Evolutionary conservation across 2,888 invertebrate genomes (phyloP).

Genomic region (Acrobasis suavella): DNA sequence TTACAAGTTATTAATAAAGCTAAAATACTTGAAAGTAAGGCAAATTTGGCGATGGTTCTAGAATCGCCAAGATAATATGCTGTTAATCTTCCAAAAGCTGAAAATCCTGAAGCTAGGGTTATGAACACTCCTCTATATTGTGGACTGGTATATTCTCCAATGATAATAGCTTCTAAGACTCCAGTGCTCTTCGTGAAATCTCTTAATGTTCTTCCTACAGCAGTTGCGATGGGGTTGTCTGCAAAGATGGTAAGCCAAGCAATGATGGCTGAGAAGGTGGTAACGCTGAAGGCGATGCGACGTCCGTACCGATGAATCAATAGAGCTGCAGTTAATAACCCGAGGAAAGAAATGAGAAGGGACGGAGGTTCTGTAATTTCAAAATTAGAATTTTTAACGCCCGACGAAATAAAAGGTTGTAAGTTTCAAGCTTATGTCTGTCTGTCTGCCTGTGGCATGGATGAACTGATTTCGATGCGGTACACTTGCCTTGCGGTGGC

Average conservation of each 20-base stretch:
- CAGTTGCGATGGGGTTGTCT: slow-evolving; percentile 31
- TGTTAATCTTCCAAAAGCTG: slow-evolving; percentile 42
- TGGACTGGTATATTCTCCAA: slow-evolving; percentile 55
- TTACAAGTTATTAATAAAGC: slow-evolving; percentile 53
- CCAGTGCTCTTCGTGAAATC: slow-evolving; percentile 72
- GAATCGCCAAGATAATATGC: slow-evolving; percentile 42
- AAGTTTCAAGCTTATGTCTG: too few species aligned
- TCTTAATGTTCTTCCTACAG: slow-evolving; percentile 43
- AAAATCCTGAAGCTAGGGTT: slow-evolving; percentile 43
- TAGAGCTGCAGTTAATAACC: background rate
- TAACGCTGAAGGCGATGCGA: slow-evolving; percentile 41
- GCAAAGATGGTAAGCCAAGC: slow-evolving; percentile 49
- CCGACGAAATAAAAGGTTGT: too few species aligned
- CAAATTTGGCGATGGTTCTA: slow-evolving; percentile 39
- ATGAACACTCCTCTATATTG: slow-evolving; percentile 50
- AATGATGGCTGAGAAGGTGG: slow-evolving; percentile 47
- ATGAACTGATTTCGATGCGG: too few species aligned
- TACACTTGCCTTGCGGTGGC: too few species aligned
- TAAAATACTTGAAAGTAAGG: slow-evolving; percentile 35
- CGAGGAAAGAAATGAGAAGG: background rate
- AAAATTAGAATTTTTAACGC: background rate
- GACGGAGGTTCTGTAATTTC: background rate
- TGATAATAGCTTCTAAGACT: slow-evolving; percentile 47
- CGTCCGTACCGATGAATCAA: slow-evolving; percentile 53
- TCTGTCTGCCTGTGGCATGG: too few species aligned